Percentiles rank a stretch among this genome's conserved stretches.
These are phyloP conservation scores for Bursaphelenchus mucronatus DNA, from an alignment of 1,140 invertebrate species.

Conservation along the genomic window DNA sequence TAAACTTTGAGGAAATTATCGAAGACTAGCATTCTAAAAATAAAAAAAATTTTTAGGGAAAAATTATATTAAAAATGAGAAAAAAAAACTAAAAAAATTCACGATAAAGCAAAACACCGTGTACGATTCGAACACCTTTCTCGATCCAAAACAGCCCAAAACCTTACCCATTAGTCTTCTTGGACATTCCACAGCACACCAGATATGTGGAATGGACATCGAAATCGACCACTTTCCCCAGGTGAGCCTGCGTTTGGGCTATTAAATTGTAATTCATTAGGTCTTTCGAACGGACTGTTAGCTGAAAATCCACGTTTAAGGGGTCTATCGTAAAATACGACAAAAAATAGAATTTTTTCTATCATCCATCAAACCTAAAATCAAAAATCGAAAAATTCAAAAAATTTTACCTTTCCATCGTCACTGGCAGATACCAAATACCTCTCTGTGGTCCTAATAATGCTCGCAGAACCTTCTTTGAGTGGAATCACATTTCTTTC, in stretches of 20 bases:
- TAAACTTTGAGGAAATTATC: conserved; percentile 19
- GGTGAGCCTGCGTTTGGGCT: background rate
- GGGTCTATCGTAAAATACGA: too few relatives aligned
- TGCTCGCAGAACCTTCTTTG: background rate
- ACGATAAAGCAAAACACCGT: too few relatives aligned
- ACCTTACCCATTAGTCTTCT: too few relatives aligned
- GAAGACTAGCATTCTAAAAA: conserved; percentile 2
- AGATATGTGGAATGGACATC: conserved; percentile 10
- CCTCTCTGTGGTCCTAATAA: conserved; percentile 12
- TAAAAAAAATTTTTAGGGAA: background rate
- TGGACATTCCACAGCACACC: conserved; percentile 14
- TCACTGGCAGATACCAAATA: conserved; percentile 16
- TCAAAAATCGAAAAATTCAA: background rate
- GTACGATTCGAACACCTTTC: too few relatives aligned
- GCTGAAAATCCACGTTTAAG: too few relatives aligned
- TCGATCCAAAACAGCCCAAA: too few relatives aligned
- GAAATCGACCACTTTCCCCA: conserved; percentile 5
- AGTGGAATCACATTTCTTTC: background rate
- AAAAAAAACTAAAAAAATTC: too few relatives aligned
- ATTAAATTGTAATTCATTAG: background rate
- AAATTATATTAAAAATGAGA: too few relatives aligned
- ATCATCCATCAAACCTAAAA: background rate
- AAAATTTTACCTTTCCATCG: background rate
- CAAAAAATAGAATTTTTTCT: too few relatives aligned
- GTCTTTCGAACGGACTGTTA: conserved; percentile 7